Evolutionary conservation across 2,797 vertebrate species (phyloP).

Genomic region (Melanotaenia boesemani): DNA sequence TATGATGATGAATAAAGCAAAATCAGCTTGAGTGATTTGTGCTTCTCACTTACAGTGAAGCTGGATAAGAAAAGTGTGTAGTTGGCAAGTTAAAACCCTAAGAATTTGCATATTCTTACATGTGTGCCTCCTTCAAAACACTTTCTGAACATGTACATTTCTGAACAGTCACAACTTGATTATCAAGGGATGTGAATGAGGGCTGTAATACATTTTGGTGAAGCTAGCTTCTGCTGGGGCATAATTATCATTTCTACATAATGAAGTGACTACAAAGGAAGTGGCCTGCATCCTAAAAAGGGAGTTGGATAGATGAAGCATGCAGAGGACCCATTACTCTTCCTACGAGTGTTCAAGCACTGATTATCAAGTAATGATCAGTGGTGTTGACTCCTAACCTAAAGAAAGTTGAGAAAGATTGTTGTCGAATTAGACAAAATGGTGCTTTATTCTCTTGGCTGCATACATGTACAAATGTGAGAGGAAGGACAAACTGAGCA

Average conservation of each 20-base stretch:
- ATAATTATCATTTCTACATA: conserved; percentile 78
- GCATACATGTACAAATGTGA: conserved; percentile 12
- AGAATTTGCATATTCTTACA: conserved; percentile 11
- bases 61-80: not conserved
- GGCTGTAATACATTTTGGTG: conserved; percentile 63
- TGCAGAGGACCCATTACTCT: conserved; percentile 47
- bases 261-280: conserved; percentile 77
- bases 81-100: not conserved
- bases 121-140: conserved; percentile 36
- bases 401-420: conserved; percentile 25
- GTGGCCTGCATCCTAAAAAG: conserved; percentile 70
- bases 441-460: conserved; percentile 11
- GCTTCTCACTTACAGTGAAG: not conserved
- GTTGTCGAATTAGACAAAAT: conserved; percentile 22
- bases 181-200: conserved; percentile 70
- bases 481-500: conserved; percentile 50
- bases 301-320: conserved; percentile 33
- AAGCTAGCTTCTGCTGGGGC: conserved; percentile 71
- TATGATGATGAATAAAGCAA: conserved; percentile 33
- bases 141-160: conserved; percentile 54
- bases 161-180: conserved; percentile 62
- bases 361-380: conserved; percentile 39
- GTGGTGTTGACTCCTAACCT: conserved; percentile 9
- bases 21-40: conserved; percentile 5
- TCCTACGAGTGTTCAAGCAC: conserved; percentile 32